Evolutionary conservation across 2,888 invertebrate species (phyloP), one percentile per base, ranked within the genome.

Genomic region (Drosophila siamana): DNA sequence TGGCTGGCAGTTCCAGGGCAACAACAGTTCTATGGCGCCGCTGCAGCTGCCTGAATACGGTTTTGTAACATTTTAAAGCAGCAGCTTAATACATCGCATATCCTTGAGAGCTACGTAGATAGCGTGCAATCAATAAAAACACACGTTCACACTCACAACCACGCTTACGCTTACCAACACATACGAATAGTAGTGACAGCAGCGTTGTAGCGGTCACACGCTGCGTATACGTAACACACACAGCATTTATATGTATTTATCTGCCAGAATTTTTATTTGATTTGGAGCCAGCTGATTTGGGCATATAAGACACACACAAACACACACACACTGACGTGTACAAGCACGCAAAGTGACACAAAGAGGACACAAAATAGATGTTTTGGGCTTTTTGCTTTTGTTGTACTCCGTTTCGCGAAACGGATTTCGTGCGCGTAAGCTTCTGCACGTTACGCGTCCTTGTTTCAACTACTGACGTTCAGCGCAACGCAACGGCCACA

Each of bases 381-480:
- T 62, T 50, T 56, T 69, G 52, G 61, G 44, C 56, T 67, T 68
- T 65, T 55, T 30, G 61, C 7, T 52, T 56, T 62, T 54, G 28
- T 50, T 44, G 9, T 57, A 40, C 19, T 16, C 50, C 61, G 67
- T 63, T 62, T 57, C 70, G 66, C 68, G 62, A 51, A 19, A 61
- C 59, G 51, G 26, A 33, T 74, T 33, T 61, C 44, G 59, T 74
- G 79, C 70, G 74, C 81, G 79, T 74, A 74, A 74, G 79, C 65
- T 83, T 88, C 82, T 88, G 80, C 85, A 87, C 90, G 89, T 82
- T 86, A 87, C 89, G 90, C 91, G 91, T 91, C 91, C 91, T 91
- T 91, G 89, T 91, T 91, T 76, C 86, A 90, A 91, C 91, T 91
- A 87, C 90, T 80, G 88, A 79, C 78, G 85, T 79, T 83, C 65